Conservation (phyloP, 2,888 invertebrate species). For the Cryptophagus acutangulus region DNA sequence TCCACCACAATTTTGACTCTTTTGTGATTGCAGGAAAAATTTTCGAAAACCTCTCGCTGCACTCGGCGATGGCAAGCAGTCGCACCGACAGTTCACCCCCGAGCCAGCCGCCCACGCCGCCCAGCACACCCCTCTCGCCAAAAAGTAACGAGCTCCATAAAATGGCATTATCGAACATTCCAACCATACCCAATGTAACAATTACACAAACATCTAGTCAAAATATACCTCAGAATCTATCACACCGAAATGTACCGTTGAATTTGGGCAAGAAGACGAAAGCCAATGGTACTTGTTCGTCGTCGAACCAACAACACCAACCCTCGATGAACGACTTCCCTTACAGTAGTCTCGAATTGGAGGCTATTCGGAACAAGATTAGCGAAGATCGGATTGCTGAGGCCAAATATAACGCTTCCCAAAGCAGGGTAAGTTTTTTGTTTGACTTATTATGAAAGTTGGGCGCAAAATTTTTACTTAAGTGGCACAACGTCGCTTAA, state of each 20-base stretch:
- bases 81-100: slow-evolving; percentile 33
- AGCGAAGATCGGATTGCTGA: slow-evolving; percentile 25
- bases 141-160: slow-evolving; percentile 30
- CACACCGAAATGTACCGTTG: slow-evolving; percentile 17
- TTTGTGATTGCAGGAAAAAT: slow-evolving; percentile 46
- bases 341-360: slow-evolving; percentile 25
- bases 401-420: slow-evolving; percentile 22
- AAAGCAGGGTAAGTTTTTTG: slow-evolving; percentile 28
- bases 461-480: too few relatives aligned
- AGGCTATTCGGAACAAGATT: slow-evolving; percentile 27
- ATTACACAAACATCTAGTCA: slow-evolving; percentile 41
- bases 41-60: slow-evolving; percentile 47
- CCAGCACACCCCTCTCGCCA: slow-evolving; percentile 50
- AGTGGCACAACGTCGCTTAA: too few relatives aligned
- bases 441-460: too few relatives aligned
- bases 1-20: too few relatives aligned
- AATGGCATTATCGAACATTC: slow-evolving; percentile 24
- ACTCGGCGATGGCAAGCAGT: slow-evolving; percentile 24
- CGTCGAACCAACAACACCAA: slow-evolving; percentile 13
- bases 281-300: slow-evolving; percentile 3
- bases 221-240: slow-evolving; percentile 40
- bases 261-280: slow-evolving; percentile 22
- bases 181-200: slow-evolving; percentile 36
- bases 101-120: slow-evolving; percentile 51
- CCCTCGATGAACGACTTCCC: slow-evolving; percentile 25